Evolutionary conservation across 1,140 invertebrate genomes (phyloP).

Genomic region (Drosophila mayri): DNA sequence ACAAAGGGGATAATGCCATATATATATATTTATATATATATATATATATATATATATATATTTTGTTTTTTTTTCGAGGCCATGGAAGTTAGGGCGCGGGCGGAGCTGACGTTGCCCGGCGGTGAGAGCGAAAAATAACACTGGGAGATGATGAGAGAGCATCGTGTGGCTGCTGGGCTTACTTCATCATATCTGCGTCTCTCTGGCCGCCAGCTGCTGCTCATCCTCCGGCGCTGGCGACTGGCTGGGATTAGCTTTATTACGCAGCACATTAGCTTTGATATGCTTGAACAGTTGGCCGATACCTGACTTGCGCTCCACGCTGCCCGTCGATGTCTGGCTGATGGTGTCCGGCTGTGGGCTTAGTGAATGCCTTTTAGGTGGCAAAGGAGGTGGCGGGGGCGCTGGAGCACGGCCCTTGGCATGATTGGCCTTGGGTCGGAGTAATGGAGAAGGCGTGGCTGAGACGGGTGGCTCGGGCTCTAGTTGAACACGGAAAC

Average conservation of each 20-base stretch:
- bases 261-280: slow-evolving; percentile 77
- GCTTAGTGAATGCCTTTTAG: slow-evolving; percentile 45
- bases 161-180: slow-evolving; percentile 51
- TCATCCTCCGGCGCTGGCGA: slow-evolving; percentile 30
- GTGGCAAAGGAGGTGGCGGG: slow-evolving; percentile 56
- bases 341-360: slow-evolving; percentile 58
- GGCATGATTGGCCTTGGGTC: slow-evolving; percentile 60
- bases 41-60: not conserved
- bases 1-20: slow-evolving; percentile 33
- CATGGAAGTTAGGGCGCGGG: slow-evolving; percentile 41
- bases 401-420: slow-evolving; percentile 81
- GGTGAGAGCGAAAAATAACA: slow-evolving; percentile 49
- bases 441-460: slow-evolving; percentile 19
- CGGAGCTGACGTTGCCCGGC: slow-evolving; percentile 42
- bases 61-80: not conserved
- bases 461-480: slow-evolving; percentile 14
- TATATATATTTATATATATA: not conserved
- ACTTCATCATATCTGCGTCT: slow-evolving; percentile 75
- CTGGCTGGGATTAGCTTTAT: slow-evolving; percentile 55
- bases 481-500: slow-evolving; percentile 67
- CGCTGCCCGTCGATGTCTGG: slow-evolving; percentile 35
- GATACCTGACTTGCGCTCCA: slow-evolving; percentile 73
- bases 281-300: slow-evolving; percentile 72
- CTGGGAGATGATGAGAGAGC: slow-evolving; percentile 47
- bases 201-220: slow-evolving; percentile 48